Conservation (phyloP, 1,140 invertebrate species). For the Anastrepha obliqua region DNA sequence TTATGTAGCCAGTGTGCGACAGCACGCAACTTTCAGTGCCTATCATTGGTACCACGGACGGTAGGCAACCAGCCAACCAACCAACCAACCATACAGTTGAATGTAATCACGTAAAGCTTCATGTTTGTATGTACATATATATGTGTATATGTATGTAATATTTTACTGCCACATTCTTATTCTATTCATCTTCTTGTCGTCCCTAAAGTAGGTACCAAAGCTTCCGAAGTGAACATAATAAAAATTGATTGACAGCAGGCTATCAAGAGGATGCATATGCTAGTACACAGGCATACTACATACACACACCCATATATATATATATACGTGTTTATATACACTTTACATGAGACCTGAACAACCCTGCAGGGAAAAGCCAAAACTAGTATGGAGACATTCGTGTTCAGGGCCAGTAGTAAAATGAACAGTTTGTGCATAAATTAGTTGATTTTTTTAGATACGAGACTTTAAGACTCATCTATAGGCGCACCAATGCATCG, state of each 20-base stretch:
- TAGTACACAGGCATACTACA: not conserved
- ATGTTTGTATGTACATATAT: not conserved
- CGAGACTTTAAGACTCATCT: too few relatives aligned
- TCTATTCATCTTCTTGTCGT: not conserved
- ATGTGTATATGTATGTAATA: not conserved
- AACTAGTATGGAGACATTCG: too few relatives aligned
- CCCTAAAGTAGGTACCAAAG: not conserved
- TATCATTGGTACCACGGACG: too few relatives aligned
- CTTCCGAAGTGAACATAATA: constrained; percentile 13
- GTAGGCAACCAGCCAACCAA: too few relatives aligned
- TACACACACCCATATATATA: not conserved
- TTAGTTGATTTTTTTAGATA: too few relatives aligned
- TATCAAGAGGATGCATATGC: constrained; percentile 4
- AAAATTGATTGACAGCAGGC: constrained; percentile 45
- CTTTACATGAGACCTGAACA: too few relatives aligned
- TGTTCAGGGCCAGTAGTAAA: too few relatives aligned
- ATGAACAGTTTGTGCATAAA: too few relatives aligned
- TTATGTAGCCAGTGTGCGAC: too few relatives aligned
- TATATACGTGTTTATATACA: not conserved
- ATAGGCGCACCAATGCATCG: too few relatives aligned
- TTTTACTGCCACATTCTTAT: not conserved
- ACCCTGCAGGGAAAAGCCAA: too few relatives aligned
- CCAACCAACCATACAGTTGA: not conserved
- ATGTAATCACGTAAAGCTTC: not conserved
- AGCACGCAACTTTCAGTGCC: too few relatives aligned